phyloP scores from a whole-genome alignment of 35 echinoderm and acorn worm species.

The Lytechinus variegatus region DNA sequence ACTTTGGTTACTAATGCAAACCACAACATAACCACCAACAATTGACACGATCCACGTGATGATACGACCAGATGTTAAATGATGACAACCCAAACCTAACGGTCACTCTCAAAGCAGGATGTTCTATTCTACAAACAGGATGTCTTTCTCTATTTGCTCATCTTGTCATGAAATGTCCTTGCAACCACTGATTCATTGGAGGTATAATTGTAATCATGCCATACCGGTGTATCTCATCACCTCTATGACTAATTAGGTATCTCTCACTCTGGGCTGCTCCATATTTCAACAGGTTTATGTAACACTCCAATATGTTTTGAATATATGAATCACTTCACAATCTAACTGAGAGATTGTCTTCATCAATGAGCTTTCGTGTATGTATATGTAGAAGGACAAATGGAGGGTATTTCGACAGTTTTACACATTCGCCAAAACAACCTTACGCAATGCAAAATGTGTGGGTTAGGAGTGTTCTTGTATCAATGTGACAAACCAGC shows the following conservation, averaged over 20 bases:
- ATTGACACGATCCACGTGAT: neutral
- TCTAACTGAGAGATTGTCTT: neutral
- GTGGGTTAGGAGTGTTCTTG: too few relatives aligned
- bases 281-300: neutral
- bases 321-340: neutral
- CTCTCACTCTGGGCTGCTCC: neutral
- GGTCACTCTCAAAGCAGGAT: neutral
- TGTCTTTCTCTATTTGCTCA: neutral
- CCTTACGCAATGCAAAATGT: too few relatives aligned
- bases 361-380: too few relatives aligned
- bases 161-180: neutral
- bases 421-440: too few relatives aligned
- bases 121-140: neutral
- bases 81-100: neutral
- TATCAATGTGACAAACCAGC: too few relatives aligned
- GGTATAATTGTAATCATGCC: neutral
- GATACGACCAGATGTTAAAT: neutral
- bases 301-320: neutral
- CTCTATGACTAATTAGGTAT: neutral
- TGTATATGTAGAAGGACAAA: too few relatives aligned
- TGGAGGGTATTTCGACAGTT: too few relatives aligned
- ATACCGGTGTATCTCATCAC: neutral
- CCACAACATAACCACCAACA: conserved; percentile 1
- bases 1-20: neutral
- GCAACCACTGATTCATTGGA: conserved; percentile 4